phyloP scores from a whole-genome alignment of 2,797 vertebrate species.

The Pterois miles region DNA sequence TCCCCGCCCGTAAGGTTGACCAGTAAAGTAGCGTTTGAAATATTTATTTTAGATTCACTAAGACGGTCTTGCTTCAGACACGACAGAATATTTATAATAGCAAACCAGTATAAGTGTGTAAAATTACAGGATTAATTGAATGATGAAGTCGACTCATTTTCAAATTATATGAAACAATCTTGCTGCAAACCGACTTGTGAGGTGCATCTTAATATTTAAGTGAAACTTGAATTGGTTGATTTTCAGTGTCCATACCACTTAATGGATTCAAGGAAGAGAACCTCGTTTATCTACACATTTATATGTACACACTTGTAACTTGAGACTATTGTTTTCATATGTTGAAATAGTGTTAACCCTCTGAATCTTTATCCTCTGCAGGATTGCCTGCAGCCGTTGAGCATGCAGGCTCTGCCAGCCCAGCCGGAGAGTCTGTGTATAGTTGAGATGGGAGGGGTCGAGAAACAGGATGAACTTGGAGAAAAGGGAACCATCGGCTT shows the following conservation, averaged over 20 bases:
- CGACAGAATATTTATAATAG: background rate
- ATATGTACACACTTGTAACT: no score
- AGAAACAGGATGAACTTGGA: conserved; percentile 98
- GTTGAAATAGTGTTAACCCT: background rate
- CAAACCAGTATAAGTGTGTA: background rate
- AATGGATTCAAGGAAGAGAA: background rate
- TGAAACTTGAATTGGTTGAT: background rate
- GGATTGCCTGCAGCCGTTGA: conserved; percentile 97
- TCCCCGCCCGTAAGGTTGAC: background rate
- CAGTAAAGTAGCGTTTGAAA: background rate
- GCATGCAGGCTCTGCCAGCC: conserved; percentile 97
- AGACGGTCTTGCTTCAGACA: background rate
- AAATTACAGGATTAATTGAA: no score
- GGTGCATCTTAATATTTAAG: background rate
- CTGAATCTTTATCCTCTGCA: conserved; percentile 45
- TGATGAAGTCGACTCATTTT: background rate
- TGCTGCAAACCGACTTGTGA: background rate
- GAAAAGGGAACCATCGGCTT: conserved; percentile 97
- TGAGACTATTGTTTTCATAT: no score
- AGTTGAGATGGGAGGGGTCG: conserved; percentile 97
- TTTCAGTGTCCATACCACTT: background rate
- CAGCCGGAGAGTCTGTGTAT: conserved; percentile 97
- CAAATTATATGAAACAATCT: background rate
- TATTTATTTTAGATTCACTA: background rate
- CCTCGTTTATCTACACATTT: no score